Percentiles rank a stretch among this genome's conserved stretches.
Conservation (phyloP, 1,140 invertebrate genomes). For the Drosophila parabipectinata region DNA sequence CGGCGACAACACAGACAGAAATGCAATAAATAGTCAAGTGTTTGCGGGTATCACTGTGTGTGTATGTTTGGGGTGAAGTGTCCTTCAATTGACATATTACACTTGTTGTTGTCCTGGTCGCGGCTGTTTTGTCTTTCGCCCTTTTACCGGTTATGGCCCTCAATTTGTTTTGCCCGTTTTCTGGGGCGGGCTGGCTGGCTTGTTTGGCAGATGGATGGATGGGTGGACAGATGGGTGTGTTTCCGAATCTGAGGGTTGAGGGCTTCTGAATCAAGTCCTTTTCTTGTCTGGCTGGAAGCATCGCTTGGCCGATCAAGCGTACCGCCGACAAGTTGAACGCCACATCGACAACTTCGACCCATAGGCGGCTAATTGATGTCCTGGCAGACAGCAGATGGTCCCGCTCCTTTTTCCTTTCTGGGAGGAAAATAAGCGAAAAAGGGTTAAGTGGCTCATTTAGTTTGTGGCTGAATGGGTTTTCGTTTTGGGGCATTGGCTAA, state of each 20-base stretch:
- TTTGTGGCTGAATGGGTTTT: conserved; percentile 65
- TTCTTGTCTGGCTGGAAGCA: conserved; percentile 29
- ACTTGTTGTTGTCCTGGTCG: conserved; percentile 68
- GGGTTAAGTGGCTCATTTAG: conserved; percentile 73
- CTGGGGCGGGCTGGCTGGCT: neutral
- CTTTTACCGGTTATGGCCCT: conserved; percentile 48
- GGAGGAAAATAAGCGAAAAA: conserved; percentile 27
- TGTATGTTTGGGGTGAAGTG: conserved; percentile 41
- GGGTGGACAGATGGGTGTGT: conserved; percentile 2
- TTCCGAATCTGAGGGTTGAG: neutral
- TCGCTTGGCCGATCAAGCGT: conserved; percentile 65
- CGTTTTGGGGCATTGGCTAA: conserved; percentile 41
- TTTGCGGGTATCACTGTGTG: conserved; percentile 16
- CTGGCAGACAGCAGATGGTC: conserved; percentile 42
- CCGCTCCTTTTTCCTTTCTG: conserved; percentile 7
- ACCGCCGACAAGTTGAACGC: conserved; percentile 59
- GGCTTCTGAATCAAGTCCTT: conserved; percentile 14
- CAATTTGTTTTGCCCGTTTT: conserved; percentile 46
- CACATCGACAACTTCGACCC: conserved; percentile 55
- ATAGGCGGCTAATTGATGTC: conserved; percentile 64
- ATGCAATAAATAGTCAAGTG: conserved; percentile 77
- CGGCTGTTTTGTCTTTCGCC: conserved; percentile 59
- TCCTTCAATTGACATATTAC: conserved; percentile 82
- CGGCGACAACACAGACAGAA: conserved; percentile 74
- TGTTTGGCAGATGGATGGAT: neutral